These are phyloP conservation scores for Spodoptera litura DNA, from an alignment of 1,140 invertebrate species.

Conservation along the genomic window DNA sequence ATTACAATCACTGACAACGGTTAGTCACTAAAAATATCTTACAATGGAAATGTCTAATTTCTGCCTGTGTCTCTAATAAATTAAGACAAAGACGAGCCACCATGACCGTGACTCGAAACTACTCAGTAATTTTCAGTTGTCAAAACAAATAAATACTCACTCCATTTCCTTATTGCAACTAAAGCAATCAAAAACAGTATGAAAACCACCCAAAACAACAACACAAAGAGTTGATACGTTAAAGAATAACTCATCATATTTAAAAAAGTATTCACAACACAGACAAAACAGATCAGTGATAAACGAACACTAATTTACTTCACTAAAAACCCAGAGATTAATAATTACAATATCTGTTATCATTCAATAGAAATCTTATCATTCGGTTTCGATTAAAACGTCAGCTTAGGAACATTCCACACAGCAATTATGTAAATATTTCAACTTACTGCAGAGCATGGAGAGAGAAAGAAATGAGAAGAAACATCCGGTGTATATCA, in stretches of 20 bases:
- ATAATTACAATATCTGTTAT: neutral
- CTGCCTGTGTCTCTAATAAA: too few species aligned
- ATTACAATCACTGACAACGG: too few species aligned
- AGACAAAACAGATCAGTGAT: neutral
- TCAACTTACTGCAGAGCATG: too few species aligned
- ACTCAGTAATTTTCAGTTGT: too few species aligned
- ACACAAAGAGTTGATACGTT: neutral
- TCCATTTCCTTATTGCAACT: neutral
- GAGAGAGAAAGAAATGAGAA: too few species aligned
- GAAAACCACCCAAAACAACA: conserved; percentile 12
- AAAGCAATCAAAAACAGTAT: neutral
- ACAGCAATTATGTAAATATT: neutral
- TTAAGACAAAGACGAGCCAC: too few species aligned
- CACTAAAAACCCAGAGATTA: neutral
- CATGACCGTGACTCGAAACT: too few species aligned
- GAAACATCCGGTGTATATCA: too few species aligned
- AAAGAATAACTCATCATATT: neutral
- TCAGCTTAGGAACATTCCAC: neutral
- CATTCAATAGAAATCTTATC: conserved; percentile 5
- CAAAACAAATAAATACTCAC: neutral
- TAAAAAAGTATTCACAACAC: neutral
- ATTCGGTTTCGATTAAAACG: neutral
- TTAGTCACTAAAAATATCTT: too few species aligned
- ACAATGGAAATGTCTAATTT: too few species aligned
- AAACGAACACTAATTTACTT: neutral